A percentile compares a stretch with the other conserved stretches of the same genome.
phyloP scores from a whole-genome alignment of 2,888 invertebrate genomes.

The Brenthis hecate region DNA sequence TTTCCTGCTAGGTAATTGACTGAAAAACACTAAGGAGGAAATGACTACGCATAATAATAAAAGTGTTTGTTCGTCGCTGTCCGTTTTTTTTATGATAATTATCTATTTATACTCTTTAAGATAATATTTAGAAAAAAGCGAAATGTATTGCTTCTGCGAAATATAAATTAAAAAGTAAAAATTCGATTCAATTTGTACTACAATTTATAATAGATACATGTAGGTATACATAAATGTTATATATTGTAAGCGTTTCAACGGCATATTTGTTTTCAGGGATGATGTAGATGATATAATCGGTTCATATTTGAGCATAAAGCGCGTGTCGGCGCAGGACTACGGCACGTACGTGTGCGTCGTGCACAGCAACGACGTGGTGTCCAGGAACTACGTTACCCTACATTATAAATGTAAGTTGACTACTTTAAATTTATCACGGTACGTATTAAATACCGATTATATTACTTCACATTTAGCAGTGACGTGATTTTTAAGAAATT shows the following conservation, averaged over 20 bases:
- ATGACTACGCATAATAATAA: no score
- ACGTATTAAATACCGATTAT: neutral
- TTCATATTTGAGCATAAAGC: constrained; percentile 84
- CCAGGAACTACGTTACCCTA: constrained; percentile 75
- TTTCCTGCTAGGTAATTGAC: no score
- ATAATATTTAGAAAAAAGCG: no score
- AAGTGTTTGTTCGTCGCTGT: no score
- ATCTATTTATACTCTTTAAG: no score
- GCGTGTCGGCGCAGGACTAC: constrained; percentile 84
- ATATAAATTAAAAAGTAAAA: no score
- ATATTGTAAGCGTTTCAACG: neutral
- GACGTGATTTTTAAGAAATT: no score
- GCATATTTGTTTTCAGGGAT: constrained; percentile 77
- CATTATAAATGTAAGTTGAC: constrained; percentile 77
- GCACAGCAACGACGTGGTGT: constrained; percentile 83
- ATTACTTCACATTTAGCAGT: neutral
- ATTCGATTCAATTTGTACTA: neutral
- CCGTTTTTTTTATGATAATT: no score
- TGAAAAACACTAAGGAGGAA: no score
- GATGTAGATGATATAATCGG: constrained; percentile 88
- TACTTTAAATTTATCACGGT: neutral
- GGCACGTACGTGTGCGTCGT: constrained; percentile 87
- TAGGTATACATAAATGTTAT: neutral
- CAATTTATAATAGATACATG: neutral
- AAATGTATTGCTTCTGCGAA: no score